Conservation (phyloP, 1,140 invertebrate species). For the Calephelis virginiensis region DNA sequence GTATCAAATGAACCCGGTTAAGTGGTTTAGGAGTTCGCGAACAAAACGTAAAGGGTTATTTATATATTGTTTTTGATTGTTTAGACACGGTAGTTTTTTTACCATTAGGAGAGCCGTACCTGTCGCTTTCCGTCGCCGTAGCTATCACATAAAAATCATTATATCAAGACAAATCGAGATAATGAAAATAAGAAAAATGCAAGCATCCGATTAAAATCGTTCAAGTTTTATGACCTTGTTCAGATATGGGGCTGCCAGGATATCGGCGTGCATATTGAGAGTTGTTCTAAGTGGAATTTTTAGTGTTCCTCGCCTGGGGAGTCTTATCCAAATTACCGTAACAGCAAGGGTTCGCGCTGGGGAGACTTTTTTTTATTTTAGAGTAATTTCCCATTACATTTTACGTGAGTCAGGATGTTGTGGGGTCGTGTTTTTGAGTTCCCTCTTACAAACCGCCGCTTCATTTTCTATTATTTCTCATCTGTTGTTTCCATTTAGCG, state of each 20-base stretch:
- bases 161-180: background rate
- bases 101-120: too few relatives aligned
- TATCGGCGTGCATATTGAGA: slow-evolving; percentile 64
- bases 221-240: slow-evolving; percentile 65
- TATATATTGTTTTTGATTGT: too few relatives aligned
- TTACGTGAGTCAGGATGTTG: slow-evolving; percentile 66
- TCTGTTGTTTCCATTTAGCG: slow-evolving; percentile 7
- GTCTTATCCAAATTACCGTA: slow-evolving; percentile 72
- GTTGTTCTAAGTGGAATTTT: slow-evolving; percentile 71
- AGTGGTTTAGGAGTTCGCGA: too few relatives aligned
- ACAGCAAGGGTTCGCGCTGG: slow-evolving; percentile 61
- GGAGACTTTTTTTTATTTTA: slow-evolving; percentile 75
- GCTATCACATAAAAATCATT: background rate
- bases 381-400: slow-evolving; percentile 77
- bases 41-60: too few relatives aligned
- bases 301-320: slow-evolving; percentile 62
- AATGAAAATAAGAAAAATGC: slow-evolving; percentile 21
- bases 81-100: too few relatives aligned
- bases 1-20: too few relatives aligned
- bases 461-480: slow-evolving; percentile 41
- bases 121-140: too few relatives aligned
- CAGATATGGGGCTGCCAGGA: slow-evolving; percentile 45
- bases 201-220: slow-evolving; percentile 58
- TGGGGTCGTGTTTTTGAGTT: slow-evolving; percentile 65
- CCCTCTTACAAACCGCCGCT: slow-evolving; percentile 44